Conservation (phyloP, 2,797 vertebrate species). For the Petrocephalus sullivani region DNA sequence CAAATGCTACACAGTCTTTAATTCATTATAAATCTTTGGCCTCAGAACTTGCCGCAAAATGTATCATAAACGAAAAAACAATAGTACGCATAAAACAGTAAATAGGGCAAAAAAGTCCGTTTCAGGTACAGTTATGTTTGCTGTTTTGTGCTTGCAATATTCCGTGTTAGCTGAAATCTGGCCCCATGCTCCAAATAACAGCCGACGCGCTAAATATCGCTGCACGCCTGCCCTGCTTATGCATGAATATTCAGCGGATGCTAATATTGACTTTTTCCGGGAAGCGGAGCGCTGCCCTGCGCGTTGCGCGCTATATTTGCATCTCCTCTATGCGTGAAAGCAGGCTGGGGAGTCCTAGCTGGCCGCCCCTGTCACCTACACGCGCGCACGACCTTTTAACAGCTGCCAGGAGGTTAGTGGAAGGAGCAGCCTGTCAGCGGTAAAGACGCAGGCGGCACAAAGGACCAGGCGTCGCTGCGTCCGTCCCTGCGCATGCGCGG, state of each 20-base stretch:
- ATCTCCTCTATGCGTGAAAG: not conserved
- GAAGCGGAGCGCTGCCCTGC: not conserved
- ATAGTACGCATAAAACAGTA: not conserved
- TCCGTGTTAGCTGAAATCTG: not conserved
- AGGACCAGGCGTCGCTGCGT: not conserved
- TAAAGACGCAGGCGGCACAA: not conserved
- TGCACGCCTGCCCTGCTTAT: constrained; percentile 17
- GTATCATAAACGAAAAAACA: not conserved
- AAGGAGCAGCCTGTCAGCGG: not conserved
- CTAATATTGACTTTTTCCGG: constrained; percentile 48
- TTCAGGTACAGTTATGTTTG: not conserved
- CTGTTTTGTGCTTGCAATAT: not conserved
- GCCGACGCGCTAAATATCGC: constrained; percentile 29
- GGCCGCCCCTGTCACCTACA: not conserved
- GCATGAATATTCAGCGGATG: constrained; percentile 47
- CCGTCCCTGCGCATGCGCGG: not conserved
- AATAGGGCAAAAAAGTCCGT: not conserved
- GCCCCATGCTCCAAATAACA: constrained; percentile 26
- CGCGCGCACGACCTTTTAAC: not conserved
- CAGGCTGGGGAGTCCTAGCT: not conserved
- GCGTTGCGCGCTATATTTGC: not conserved
- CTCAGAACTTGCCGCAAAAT: not conserved
- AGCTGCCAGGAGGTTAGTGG: not conserved
- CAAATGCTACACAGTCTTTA: not conserved
- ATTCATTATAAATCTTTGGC: not conserved